Base-by-base conservation (phyloP, 2,113 vertebrate genomes). In the Cyanistes caeruleus region DNA sequence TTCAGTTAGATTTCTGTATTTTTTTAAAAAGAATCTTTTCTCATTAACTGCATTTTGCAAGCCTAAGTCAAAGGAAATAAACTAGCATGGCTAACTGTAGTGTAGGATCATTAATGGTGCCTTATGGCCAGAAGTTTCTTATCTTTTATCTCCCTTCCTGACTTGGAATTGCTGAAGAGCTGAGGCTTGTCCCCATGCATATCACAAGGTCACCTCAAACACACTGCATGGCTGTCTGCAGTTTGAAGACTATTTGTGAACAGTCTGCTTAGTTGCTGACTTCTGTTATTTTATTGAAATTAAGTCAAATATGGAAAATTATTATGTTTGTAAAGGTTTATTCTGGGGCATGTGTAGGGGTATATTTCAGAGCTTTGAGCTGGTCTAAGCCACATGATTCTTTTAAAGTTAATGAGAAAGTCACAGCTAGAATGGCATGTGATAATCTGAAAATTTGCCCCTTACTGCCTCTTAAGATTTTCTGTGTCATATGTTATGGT, bases 361-460 rank as follows among this genome's bases (percentile, higher is more conserved):
- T 90, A 43, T 8, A 46, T 86, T 94, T 93, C 64, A 86, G 64
- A 93, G 48, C 48, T 88, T 90, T 80, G 51, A 93, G 60, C 11
- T 88, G 60, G 59, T 90, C 76, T 75, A 52, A 94, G 60, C 60
- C 48, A 88, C 83, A 84, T 7, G n/a, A 90, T 35, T 95, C 35
- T 95, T 67, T 75, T 80, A 79, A 88, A 90, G 41, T 77, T 96
- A 93, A 94, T 96, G 92, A 91, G 72, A 90, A 96, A 93, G 76
- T 90, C 85, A 92, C 90, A 95, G 79, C 49, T 86, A 95, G 83
- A 90, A 84, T 94, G 76, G n/a, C 64, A 81, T 89, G 75, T 72
- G 87, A 96, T 95, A 93, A 96, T 92, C 87, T 96, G 83, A 93
- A 96, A 94, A 96, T 95, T 96, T 95, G 74, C 85, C 93, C 82